phyloP scores from a whole-genome alignment of 2,888 invertebrate genomes.

The Drosophila aldrichi region DNA sequence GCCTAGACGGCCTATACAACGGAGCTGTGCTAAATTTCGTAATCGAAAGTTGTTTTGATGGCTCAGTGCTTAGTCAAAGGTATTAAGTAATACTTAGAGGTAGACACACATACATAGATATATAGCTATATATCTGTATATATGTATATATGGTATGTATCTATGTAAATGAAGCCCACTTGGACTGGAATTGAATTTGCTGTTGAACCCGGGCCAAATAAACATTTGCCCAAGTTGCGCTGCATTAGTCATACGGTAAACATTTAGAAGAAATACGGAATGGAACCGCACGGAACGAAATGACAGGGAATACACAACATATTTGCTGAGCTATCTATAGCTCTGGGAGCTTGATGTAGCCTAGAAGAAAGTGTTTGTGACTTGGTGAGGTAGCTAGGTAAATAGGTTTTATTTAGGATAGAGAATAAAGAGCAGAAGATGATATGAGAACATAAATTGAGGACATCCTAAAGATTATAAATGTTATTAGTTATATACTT shows the following conservation, averaged over 20 bases:
- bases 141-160: not conserved
- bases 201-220: slow-evolving; percentile 53
- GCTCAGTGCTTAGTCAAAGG: slow-evolving; percentile 73
- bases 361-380: slow-evolving; percentile 9
- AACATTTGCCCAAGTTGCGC: slow-evolving; percentile 49
- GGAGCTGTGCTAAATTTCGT: slow-evolving; percentile 73
- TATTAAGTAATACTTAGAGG: slow-evolving; percentile 74
- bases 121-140: not conserved
- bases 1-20: slow-evolving; percentile 6
- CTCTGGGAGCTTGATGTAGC: slow-evolving; percentile 14
- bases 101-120: not conserved
- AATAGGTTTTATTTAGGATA: not conserved
- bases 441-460: not conserved
- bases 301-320: slow-evolving; percentile 3
- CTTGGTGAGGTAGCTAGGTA: slow-evolving; percentile 17
- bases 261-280: slow-evolving; percentile 10
- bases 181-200: slow-evolving; percentile 60
- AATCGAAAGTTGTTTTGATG: slow-evolving; percentile 81
- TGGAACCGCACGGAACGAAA: not conserved
- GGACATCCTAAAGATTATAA: too few relatives aligned
- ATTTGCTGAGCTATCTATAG: slow-evolving; percentile 38
- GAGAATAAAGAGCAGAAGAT: not conserved
- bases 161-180: slow-evolving; percentile 64
- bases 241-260: slow-evolving; percentile 52
- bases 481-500: too few relatives aligned